A percentile compares a stretch with the other conserved stretches of the same genome.
Conservation (phyloP, 2,888 invertebrate genomes). For the Ophioninae sp. region DNA sequence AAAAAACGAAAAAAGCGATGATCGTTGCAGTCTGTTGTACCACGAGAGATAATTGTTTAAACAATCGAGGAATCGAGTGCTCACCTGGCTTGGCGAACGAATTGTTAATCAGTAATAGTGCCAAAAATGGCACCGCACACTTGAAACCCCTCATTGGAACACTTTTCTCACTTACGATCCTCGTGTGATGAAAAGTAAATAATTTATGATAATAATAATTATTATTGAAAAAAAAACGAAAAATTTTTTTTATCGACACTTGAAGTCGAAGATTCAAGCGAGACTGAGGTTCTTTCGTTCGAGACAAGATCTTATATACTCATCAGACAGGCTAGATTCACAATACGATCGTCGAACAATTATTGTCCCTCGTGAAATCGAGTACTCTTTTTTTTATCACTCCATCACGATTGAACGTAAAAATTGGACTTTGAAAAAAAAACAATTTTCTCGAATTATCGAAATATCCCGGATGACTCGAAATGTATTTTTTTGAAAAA, state of each 20-base stretch:
- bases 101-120: constrained; percentile 69
- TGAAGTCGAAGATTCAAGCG: constrained; percentile 70
- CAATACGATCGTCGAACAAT: constrained; percentile 67
- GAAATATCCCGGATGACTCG: no score
- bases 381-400: constrained; percentile 28
- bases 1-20: not conserved
- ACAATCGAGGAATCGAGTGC: constrained; percentile 41
- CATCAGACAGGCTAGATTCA: constrained; percentile 62
- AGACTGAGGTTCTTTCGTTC: constrained; percentile 73
- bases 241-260: constrained; percentile 36
- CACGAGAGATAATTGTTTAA: not conserved
- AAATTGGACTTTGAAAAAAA: not conserved
- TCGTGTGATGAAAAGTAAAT: constrained; percentile 2
- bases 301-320: constrained; percentile 78
- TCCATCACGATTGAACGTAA: not conserved
- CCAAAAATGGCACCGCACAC: constrained; percentile 73
- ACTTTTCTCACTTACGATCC: constrained; percentile 8
- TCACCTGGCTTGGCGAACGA: constrained; percentile 72
- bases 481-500: no score
- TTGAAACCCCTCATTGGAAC: constrained; percentile 69
- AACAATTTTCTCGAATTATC: no score
- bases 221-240: not conserved
- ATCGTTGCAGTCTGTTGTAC: not conserved
- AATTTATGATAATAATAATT: not conserved
- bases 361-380: constrained; percentile 67